Conservation (phyloP, 2,888 invertebrate species). For the Andrena marginata region DNA sequence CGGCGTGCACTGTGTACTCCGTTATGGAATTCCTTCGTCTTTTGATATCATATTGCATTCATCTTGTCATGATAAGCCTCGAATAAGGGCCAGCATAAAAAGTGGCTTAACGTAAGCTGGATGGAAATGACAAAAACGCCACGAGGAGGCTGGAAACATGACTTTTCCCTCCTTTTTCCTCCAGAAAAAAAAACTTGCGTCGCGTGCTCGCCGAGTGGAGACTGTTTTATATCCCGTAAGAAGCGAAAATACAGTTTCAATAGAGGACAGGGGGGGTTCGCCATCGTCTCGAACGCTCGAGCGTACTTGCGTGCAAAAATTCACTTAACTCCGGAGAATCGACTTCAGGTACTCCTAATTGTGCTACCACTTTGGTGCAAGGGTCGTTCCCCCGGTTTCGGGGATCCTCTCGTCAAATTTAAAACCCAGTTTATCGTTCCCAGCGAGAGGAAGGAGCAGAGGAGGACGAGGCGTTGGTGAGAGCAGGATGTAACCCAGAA, state of each 20-base stretch:
- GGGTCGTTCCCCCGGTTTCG: not conserved
- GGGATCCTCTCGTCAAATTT: not conserved
- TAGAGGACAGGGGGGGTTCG: not conserved
- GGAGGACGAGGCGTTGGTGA: not conserved
- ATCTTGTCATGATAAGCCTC: slow-evolving; percentile 69
- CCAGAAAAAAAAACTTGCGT: slow-evolving; percentile 20
- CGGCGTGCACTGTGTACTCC: slow-evolving; percentile 34
- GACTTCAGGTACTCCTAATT: not conserved
- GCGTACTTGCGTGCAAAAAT: not conserved
- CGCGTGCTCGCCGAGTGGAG: slow-evolving; percentile 48
- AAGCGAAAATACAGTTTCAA: slow-evolving; percentile 38
- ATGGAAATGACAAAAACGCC: slow-evolving; percentile 68
- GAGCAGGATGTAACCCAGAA: slow-evolving; percentile 43
- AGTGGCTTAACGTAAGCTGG: slow-evolving; percentile 71
- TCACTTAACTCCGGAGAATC: not conserved
- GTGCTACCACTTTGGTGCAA: not conserved
- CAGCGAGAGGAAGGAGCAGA: not conserved
- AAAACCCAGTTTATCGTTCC: slow-evolving; percentile 29
- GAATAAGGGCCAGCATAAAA: slow-evolving; percentile 68
- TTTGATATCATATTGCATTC: slow-evolving; percentile 69
- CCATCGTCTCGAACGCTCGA: slow-evolving; percentile 23
- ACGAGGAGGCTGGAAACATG: slow-evolving; percentile 46
- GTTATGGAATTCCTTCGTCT: slow-evolving; percentile 63
- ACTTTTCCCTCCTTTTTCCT: slow-evolving; percentile 17
- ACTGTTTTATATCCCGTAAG: slow-evolving; percentile 39